Conservation (phyloP, 2,113 vertebrate species). For the Myiozetetes cayanensis region DNA sequence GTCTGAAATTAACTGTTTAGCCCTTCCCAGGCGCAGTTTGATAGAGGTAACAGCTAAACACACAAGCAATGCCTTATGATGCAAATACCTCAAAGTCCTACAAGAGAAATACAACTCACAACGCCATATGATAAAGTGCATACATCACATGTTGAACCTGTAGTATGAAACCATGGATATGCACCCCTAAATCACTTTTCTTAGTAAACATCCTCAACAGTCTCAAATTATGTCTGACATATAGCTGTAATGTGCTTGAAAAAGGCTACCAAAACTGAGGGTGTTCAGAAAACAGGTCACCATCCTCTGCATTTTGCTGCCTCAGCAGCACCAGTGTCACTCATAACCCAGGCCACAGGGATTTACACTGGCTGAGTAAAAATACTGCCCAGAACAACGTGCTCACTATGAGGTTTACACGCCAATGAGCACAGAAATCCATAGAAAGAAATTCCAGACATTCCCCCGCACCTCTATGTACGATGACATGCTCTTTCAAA, state of each 20-base stretch:
- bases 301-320: background rate
- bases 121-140: rapidly evolving
- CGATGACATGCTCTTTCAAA: background rate
- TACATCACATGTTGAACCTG: background rate
- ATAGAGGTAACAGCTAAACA: background rate
- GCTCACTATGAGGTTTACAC: background rate
- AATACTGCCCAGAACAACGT: background rate
- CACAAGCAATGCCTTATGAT: background rate
- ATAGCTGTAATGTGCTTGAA: background rate
- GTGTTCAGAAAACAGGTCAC: background rate
- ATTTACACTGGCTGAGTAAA: background rate
- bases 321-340: rapidly evolving
- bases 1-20: background rate
- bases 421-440: background rate
- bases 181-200: background rate
- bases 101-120: background rate
- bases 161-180: background rate
- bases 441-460: background rate
- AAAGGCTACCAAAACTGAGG: background rate
- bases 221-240: background rate
- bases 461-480: background rate
- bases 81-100: background rate
- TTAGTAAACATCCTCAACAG: background rate
- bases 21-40: background rate
- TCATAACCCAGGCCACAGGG: background rate